Base-by-base conservation (phyloP, 2,888 invertebrate species). In the Dugesia japonica region DNA sequence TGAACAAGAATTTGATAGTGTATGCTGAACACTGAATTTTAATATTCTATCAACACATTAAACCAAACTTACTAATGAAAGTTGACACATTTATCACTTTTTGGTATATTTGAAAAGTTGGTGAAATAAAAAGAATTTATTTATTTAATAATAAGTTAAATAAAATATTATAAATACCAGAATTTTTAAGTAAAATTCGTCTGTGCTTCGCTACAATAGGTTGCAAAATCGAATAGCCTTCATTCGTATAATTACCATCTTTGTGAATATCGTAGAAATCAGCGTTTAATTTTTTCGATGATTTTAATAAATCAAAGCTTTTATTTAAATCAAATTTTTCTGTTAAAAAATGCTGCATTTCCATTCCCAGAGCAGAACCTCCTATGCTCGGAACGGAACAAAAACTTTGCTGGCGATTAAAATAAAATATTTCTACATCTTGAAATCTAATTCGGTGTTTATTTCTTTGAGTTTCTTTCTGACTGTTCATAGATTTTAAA, bases 381-480 rank as follows among this genome's bases (percentile, higher is more conserved):
- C 87, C 88, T 82, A 87, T 84, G 79, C 85, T 85, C n/a, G 86
- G 86, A 13, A 86, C 85, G 81, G 86, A 86, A 1, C 84, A 84
- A 80, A 86, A 86, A 17, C 86, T 86, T 80, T 87, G 86, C 72
- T 92, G 89, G 82, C 95, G 87, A 0, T 92, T 92, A 86, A 97
- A 95, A 86, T 94, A 95, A 85, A 89, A 95, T 13, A 95, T 93
- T 26, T 92, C 92, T 0, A 95, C 94, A 80, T 89, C 90, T 81
- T 92, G 90, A 84, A 95, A 95, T 80, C 89, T 89, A 79, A 95
- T 92, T 73, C 73, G 71, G 23, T 71, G 7, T 71, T 26, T 20
- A 9, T 71, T 71, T 7, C 20, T 26, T 71, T 7, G 71, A 38
- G 38, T 38, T 38, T 38, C 38, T 38, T 38, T 38, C 17, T 9